A percentile compares a stretch with the other conserved stretches of the same genome.
phyloP scores from a whole-genome alignment of 2,113 vertebrate species.

The Dissostichus mawsoni region DNA sequence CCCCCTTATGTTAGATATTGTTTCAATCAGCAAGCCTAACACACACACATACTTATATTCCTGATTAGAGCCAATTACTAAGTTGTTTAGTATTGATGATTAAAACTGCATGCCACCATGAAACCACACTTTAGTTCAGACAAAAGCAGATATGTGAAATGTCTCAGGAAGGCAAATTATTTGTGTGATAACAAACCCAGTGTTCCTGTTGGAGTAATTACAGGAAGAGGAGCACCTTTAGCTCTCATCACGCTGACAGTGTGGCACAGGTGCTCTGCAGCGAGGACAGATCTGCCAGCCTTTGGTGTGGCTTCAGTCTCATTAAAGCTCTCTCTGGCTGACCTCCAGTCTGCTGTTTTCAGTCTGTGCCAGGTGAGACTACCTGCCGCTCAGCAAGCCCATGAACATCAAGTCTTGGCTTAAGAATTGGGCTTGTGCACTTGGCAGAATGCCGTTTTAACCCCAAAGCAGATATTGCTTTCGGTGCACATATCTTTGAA shows the following conservation, averaged over 20 bases:
- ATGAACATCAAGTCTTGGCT: conserved; percentile 48
- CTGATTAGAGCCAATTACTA: conserved; percentile 34
- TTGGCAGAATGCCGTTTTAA: conserved; percentile 44
- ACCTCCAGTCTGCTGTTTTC: conserved; percentile 71
- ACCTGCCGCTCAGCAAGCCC: conserved; percentile 50
- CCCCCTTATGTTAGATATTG: not conserved
- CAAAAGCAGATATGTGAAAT: conserved; percentile 33
- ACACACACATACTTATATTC: not conserved
- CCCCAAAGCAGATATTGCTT: not conserved
- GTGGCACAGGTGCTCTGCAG: conserved; percentile 62
- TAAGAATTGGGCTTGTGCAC: conserved; percentile 49
- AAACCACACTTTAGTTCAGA: conserved; percentile 14
- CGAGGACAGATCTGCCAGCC: conserved; percentile 66
- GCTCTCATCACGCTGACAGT: conserved; percentile 58
- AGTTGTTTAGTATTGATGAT: conserved; percentile 12
- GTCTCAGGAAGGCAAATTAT: conserved; percentile 46
- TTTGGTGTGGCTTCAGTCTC: conserved; percentile 72
- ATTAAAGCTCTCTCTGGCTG: conserved; percentile 75
- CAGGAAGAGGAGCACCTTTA: conserved; percentile 59
- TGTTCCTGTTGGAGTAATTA: conserved; percentile 54
- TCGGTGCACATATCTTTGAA: not conserved
- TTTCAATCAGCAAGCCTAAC: conserved; percentile 40
- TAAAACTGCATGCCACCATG: not conserved
- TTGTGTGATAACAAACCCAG: conserved; percentile 64
- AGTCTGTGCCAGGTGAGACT: conserved; percentile 67